phyloP scores from a whole-genome alignment of 1,140 invertebrate species.

The Brachionus rotundiformis region DNA sequence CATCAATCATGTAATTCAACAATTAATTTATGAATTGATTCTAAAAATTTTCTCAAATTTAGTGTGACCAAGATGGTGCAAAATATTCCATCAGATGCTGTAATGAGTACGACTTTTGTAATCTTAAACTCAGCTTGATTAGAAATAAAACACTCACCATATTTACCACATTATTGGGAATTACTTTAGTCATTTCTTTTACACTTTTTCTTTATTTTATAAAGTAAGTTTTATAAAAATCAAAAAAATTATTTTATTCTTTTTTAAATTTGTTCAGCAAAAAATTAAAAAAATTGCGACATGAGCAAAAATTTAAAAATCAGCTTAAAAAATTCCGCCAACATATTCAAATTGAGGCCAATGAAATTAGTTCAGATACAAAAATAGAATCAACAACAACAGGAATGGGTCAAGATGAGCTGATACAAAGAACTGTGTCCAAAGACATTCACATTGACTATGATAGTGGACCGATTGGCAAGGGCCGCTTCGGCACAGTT shows the following conservation, averaged over 20 bases:
- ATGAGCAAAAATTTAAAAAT: neutral
- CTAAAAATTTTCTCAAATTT: neutral
- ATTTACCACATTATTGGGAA: too few relatives aligned
- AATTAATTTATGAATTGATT: neutral
- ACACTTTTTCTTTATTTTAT: neutral
- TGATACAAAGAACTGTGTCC: slow-evolving; percentile 90
- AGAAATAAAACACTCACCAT: too few relatives aligned
- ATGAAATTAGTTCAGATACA: neutral
- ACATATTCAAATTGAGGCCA: neutral
- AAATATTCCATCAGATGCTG: neutral
- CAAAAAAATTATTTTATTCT: neutral
- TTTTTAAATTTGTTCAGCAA: neutral
- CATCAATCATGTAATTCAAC: neutral
- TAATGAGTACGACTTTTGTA: slow-evolving; percentile 18
- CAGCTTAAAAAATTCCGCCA: slow-evolving; percentile 5
- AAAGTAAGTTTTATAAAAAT: neutral
- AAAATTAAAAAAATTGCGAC: neutral
- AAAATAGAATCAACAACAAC: neutral
- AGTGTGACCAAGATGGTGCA: neutral
- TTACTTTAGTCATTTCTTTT: too few relatives aligned
- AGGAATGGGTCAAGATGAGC: slow-evolving; percentile 73
- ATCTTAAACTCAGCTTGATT: neutral
- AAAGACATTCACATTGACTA: slow-evolving; percentile 85
- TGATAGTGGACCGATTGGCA: slow-evolving; percentile 75
- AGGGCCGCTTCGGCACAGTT: slow-evolving; percentile 83